phyloP scores from a whole-genome alignment of 92 coral and sea anemone species.

The Heteractis magnifica region DNA sequence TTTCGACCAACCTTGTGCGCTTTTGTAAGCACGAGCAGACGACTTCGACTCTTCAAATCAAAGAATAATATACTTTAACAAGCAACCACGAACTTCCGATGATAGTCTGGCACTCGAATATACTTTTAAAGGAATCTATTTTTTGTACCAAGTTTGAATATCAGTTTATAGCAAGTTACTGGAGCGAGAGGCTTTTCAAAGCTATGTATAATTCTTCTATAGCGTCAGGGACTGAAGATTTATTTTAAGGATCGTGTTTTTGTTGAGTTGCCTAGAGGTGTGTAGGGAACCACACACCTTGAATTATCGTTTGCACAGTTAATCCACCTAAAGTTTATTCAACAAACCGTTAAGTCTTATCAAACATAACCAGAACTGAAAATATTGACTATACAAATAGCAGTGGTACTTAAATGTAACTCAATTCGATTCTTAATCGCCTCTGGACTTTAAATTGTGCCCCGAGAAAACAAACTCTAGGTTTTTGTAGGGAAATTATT shows the following conservation, averaged over 20 bases:
- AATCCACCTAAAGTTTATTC: slow-evolving; percentile 31
- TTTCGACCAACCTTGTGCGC: not conserved
- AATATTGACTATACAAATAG: slow-evolving; percentile 25
- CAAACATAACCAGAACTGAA: slow-evolving; percentile 16
- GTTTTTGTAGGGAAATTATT: not conserved
- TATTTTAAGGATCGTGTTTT: not conserved
- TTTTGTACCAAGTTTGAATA: no score
- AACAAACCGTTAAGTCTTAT: slow-evolving; percentile 35
- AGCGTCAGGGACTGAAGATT: no score
- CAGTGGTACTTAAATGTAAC: slow-evolving; percentile 8
- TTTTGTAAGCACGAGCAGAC: not conserved
- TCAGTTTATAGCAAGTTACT: no score
- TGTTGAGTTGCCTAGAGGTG: not conserved
- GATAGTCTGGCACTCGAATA: no score
- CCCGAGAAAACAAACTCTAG: not conserved
- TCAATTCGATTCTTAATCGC: slow-evolving; percentile 15
- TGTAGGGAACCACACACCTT: not conserved
- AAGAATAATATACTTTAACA: not conserved
- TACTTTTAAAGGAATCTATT: no score
- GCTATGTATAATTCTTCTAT: no score
- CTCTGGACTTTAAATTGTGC: slow-evolving; percentile 9
- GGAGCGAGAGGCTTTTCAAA: no score
- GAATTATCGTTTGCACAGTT: not conserved
- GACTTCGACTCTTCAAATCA: not conserved
- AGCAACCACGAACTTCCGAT: no score